These are phyloP conservation scores for Ophraella communa DNA, from an alignment of 2,888 invertebrate genomes.

Conservation along the genomic window DNA sequence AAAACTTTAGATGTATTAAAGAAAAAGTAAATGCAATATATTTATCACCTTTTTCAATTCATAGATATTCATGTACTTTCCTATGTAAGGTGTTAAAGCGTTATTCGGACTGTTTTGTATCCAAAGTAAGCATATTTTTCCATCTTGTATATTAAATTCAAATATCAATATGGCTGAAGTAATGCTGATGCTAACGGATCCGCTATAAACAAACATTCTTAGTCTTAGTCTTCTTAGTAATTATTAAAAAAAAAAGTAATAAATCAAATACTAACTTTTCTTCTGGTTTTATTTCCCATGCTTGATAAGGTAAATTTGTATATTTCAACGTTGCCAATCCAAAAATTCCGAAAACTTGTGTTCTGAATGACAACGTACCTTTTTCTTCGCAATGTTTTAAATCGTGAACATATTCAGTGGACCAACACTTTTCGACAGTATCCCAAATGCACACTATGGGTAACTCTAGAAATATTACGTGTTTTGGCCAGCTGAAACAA, in stretches of 20 bases:
- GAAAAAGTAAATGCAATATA: too few relatives aligned
- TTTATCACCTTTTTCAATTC: slow-evolving; percentile 68
- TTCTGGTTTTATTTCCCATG: slow-evolving; percentile 82
- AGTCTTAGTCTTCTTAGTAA: not conserved
- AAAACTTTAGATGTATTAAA: too few relatives aligned
- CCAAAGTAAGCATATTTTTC: slow-evolving; percentile 57
- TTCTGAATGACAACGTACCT: slow-evolving; percentile 76
- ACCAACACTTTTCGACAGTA: slow-evolving; percentile 49
- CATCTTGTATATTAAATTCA: slow-evolving; percentile 63
- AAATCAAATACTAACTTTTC: slow-evolving; percentile 59
- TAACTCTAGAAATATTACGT: slow-evolving; percentile 56
- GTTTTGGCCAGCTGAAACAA: slow-evolving; percentile 50
- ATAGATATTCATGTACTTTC: slow-evolving; percentile 67
- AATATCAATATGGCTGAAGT: slow-evolving; percentile 65
- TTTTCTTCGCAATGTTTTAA: slow-evolving; percentile 85
- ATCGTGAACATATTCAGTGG: slow-evolving; percentile 52
- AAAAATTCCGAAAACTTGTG: slow-evolving; percentile 71
- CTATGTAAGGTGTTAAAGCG: slow-evolving; percentile 67
- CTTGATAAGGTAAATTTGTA: slow-evolving; percentile 83
- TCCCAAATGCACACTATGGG: slow-evolving; percentile 57
- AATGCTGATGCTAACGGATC: slow-evolving; percentile 64
- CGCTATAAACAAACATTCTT: slow-evolving; percentile 51
- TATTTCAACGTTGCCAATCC: slow-evolving; percentile 78
- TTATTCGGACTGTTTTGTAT: slow-evolving; percentile 70
- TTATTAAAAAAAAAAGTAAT: not conserved